Conservation (phyloP, 2,888 invertebrate species). For the Eurytoma adleriae region DNA sequence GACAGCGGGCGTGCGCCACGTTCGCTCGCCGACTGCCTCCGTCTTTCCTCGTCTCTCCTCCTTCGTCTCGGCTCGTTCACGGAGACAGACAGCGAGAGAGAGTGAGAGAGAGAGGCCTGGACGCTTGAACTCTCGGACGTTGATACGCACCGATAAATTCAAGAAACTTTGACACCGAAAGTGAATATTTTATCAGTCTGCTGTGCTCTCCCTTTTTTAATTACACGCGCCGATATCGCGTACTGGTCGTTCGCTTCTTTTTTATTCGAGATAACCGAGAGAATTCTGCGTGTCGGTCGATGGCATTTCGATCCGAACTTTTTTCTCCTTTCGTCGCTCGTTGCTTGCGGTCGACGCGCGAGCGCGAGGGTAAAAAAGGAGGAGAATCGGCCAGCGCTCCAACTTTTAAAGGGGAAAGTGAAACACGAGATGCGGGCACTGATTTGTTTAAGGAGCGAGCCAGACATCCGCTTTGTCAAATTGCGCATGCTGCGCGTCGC, state of each 20-base stretch:
- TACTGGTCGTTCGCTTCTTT: not conserved
- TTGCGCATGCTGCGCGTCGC: slow-evolving; percentile 61
- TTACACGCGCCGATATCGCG: too few relatives aligned
- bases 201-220: too few relatives aligned
- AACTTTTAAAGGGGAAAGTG: slow-evolving; percentile 60
- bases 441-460: slow-evolving; percentile 74
- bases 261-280: slow-evolving; percentile 15
- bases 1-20: slow-evolving; percentile 69
- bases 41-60: slow-evolving; percentile 38
- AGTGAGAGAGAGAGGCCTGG: slow-evolving; percentile 1
- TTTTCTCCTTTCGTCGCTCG: not conserved
- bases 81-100: not conserved
- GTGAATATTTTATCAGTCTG: slow-evolving; percentile 34
- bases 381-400: slow-evolving; percentile 10
- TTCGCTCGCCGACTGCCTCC: slow-evolving; percentile 34
- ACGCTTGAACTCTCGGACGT: slow-evolving; percentile 27
- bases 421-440: slow-evolving; percentile 74
- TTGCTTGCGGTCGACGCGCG: not conserved
- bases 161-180: slow-evolving; percentile 36
- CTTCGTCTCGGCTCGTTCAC: not conserved
- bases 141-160: slow-evolving; percentile 14
- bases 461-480: slow-evolving; percentile 75
- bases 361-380: not conserved
- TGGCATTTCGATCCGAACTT: not conserved
- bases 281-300: not conserved